Percentiles rank a stretch among this genome's conserved stretches.
Evolutionary conservation across 2,113 vertebrate genomes (phyloP).

Genomic region (Cercocebus atys): DNA sequence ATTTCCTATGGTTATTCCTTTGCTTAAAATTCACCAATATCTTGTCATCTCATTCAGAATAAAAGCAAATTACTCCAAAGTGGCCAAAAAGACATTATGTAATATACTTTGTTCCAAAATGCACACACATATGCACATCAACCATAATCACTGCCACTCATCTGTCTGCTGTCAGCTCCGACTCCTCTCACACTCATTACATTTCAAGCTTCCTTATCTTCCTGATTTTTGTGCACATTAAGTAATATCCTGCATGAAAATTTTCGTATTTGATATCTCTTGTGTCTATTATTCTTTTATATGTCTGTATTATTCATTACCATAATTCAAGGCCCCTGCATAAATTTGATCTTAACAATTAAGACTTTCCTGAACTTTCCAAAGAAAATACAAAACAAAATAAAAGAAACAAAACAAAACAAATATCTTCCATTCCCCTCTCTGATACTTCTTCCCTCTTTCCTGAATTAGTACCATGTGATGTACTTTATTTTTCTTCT

Average conservation of each 20-base stretch:
- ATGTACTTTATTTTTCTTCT: not conserved
- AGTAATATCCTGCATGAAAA: not conserved
- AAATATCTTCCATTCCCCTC: no score
- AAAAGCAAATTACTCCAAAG: not conserved
- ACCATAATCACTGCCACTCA: not conserved
- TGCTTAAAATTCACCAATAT: not conserved
- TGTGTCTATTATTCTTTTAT: not conserved
- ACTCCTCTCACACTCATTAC: not conserved
- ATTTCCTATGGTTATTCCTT: not conserved
- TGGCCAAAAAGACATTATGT: not conserved
- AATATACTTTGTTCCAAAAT: not conserved
- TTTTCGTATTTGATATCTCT: not conserved
- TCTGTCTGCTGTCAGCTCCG: not conserved
- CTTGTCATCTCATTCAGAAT: not conserved
- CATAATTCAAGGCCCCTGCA: not conserved
- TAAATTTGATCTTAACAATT: not conserved
- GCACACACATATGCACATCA: not conserved
- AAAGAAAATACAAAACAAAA: not conserved
- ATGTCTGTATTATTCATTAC: not conserved
- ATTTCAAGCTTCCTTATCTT: not conserved
- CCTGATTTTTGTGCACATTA: not conserved
- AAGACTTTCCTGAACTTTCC: not conserved
- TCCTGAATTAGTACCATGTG: not conserved
- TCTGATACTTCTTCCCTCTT: not conserved
- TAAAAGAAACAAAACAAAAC: not conserved